Percentiles rank a stretch among this genome's conserved stretches.
phyloP scores from a whole-genome alignment of 2,888 invertebrate species.

The Volucella inflata region DNA sequence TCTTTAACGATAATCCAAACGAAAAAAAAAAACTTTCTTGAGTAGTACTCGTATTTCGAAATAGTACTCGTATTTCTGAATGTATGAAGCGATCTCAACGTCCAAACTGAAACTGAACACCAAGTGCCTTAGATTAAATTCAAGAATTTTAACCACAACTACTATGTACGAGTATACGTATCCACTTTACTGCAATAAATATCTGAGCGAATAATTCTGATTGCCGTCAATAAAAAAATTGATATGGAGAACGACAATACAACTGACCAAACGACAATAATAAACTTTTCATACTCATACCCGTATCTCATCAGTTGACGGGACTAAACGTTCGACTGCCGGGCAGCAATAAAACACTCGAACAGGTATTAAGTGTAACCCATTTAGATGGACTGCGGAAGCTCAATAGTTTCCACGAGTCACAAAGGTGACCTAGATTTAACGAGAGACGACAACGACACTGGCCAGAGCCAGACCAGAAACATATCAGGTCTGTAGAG shows the following conservation, averaged over 20 bases:
- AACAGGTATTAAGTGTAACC: constrained; percentile 71
- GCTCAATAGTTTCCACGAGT: constrained; percentile 41
- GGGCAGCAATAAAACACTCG: constrained; percentile 66
- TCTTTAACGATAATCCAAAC: neutral
- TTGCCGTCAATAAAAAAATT: constrained; percentile 68
- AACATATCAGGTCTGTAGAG: constrained; percentile 21
- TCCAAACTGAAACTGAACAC: constrained; percentile 45
- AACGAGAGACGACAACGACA: constrained; percentile 1
- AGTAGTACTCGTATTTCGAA: neutral
- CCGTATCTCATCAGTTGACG: constrained; percentile 48
- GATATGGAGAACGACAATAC: constrained; percentile 45
- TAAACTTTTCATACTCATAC: constrained; percentile 29
- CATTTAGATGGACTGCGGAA: constrained; percentile 65
- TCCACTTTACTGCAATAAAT: constrained; percentile 16
- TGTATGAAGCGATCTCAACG: constrained; percentile 45
- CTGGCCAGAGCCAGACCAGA: constrained; percentile 9
- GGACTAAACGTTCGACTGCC: neutral
- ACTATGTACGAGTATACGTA: constrained; percentile 1
- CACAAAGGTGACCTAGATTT: constrained; percentile 62
- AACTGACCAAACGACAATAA: constrained; percentile 9
- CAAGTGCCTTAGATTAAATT: constrained; percentile 11
- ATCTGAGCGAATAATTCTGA: constrained; percentile 54
- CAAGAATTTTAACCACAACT: constrained; percentile 32
- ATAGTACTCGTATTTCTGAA: neutral
- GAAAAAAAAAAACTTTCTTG: neutral